phyloP scores from a whole-genome alignment of 2,888 invertebrate genomes.

The Drosophila fulvimacula region DNA sequence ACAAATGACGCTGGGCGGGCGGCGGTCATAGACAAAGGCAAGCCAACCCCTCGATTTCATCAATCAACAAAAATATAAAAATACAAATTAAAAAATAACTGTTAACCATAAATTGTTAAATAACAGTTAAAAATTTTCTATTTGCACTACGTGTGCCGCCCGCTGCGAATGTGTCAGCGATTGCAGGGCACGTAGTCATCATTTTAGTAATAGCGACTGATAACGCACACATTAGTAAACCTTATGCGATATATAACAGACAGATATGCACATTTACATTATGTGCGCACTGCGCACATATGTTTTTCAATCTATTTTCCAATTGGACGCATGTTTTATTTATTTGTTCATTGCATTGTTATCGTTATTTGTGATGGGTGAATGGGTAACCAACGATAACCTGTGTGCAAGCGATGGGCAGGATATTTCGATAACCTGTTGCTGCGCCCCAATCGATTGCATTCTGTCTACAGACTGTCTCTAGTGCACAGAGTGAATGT shows the following conservation, averaged over 20 bases:
- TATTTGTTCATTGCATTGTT: conserved; percentile 31
- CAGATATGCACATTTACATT: conserved; percentile 3
- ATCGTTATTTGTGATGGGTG: conserved; percentile 16
- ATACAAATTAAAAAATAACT: background rate
- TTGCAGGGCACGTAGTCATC: conserved; percentile 31
- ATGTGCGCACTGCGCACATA: conserved; percentile 15
- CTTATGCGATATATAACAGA: conserved; percentile 1
- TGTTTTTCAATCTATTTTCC: conserved; percentile 34
- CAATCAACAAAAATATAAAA: conserved; percentile 3
- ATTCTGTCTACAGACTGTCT: conserved; percentile 15
- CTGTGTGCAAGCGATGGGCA: conserved; percentile 5
- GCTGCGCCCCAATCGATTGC: conserved; percentile 37
- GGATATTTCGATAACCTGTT: conserved; percentile 40
- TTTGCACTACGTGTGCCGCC: conserved; percentile 55
- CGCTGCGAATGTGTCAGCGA: conserved; percentile 33
- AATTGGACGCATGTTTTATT: conserved; percentile 64
- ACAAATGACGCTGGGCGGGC: conserved; percentile 45
- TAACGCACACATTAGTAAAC: conserved; percentile 26
- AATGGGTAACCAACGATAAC: background rate
- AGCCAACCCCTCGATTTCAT: conserved; percentile 30
- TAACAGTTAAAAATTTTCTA: conserved; percentile 32
- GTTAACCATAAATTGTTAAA: conserved; percentile 33
- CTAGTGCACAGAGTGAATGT: conserved; percentile 16
- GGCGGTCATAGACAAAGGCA: conserved; percentile 3
- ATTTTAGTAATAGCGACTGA: conserved; percentile 34